Base-by-base conservation (phyloP, 2,797 vertebrate genomes). In the Poecile montanus region DNA sequence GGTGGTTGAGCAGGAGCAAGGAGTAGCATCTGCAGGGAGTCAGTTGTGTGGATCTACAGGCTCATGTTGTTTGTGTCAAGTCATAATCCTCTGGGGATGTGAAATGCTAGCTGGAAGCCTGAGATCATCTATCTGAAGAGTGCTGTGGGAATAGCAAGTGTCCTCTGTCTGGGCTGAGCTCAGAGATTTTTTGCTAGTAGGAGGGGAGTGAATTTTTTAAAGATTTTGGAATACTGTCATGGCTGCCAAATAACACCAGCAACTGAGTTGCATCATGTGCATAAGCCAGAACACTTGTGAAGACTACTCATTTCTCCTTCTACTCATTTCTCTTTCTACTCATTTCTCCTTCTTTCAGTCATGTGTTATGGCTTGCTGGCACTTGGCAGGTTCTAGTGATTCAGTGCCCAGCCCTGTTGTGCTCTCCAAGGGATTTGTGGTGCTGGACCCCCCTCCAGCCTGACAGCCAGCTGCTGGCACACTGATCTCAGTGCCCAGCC, bases 331-430 rank as follows among this genome's bases (percentile, higher is more conserved):
- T 53, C 68, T 11, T 66, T 53, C 51, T 44, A 3, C 21, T 91
- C 15, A 45, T 53, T 84, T 84, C 50, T 53, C 68, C 13, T 66
- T 53, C 30, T 47, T 74, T 48, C 21, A 61, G 63, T 23, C 32
- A 25, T 0, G 0, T 48, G 63, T 51, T 3, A 8, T 58, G 60
- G 15, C 22, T 54, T 70, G 20, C 51, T 85, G 38, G 38, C 30
- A 11, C 58, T 91, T n/a, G 11, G n/a, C 34, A 36, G 44, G 27
- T 82, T 61, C 70, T 67, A 50, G 19, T 1, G 4, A 14, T 79
- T 58, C 58, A n/a, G 27, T 5, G 6, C 56, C 36, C 1, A 0
- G 19, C 34, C 60, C 57, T 0, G 0, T 65, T 45, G n/a, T 42
- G 71, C 60, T 60, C 53, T 3, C 7, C 45, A 36, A 4, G 26